Percentiles rank a stretch among this genome's conserved stretches.
Evolutionary conservation across 2,888 invertebrate genomes (phyloP).

Genomic region (Agonopterix alstromeriana): DNA sequence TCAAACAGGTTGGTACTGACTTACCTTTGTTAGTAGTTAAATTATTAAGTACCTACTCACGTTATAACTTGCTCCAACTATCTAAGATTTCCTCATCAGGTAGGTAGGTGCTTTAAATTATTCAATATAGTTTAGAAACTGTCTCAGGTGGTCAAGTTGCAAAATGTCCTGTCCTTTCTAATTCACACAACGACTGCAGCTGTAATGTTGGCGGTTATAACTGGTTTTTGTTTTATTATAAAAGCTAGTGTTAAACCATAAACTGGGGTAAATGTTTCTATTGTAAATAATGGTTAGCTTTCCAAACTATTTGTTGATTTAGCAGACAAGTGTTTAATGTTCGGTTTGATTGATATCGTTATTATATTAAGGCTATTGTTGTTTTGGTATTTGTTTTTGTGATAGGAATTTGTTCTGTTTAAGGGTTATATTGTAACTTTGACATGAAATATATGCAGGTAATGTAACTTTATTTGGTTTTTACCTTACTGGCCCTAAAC

Average conservation of each 20-base stretch:
- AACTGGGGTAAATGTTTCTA: constrained; percentile 19
- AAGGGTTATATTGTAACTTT: no score
- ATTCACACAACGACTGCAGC: constrained; percentile 38
- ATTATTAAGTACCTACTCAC: constrained; percentile 3
- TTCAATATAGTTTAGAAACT: constrained; percentile 22
- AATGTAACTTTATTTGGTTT: no score
- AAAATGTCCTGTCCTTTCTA: constrained; percentile 56
- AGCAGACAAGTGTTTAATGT: background rate
- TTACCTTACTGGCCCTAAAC: no score
- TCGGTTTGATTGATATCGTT: no score
- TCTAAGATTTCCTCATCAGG: constrained; percentile 20
- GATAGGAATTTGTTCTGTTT: no score
- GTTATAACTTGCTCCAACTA: constrained; percentile 7
- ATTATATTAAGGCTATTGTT: background rate
- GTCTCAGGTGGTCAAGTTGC: constrained; percentile 59
- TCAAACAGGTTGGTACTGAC: no score
- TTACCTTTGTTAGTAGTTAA: no score
- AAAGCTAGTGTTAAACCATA: constrained; percentile 14
- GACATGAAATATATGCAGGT: no score
- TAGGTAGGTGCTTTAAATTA: constrained; percentile 16
- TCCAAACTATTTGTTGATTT: background rate
- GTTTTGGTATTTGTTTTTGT: background rate
- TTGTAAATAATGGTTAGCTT: constrained; percentile 10
- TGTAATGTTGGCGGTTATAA: constrained; percentile 26
- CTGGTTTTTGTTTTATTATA: constrained; percentile 22